Evolutionary conservation across 2,797 vertebrate genomes (phyloP).

Genomic region (Poeciliopsis gracilis): DNA sequence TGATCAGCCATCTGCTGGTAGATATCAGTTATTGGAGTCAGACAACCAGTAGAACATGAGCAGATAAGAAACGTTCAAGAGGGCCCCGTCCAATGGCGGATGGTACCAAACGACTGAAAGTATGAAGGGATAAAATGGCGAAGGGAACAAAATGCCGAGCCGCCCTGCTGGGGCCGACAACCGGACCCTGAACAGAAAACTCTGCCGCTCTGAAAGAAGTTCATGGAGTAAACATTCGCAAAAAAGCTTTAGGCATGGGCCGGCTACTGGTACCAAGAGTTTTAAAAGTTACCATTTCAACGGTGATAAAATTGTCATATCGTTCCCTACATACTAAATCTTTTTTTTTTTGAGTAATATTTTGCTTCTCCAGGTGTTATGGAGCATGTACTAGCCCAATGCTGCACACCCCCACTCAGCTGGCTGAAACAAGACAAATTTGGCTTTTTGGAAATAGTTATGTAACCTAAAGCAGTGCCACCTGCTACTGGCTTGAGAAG

Average conservation of each 20-base stretch:
- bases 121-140: not conserved
- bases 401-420: not conserved
- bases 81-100: not conserved
- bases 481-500: not conserved
- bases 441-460: not conserved
- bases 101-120: not conserved
- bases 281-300: not conserved
- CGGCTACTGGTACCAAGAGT: not conserved
- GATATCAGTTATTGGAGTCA: not conserved
- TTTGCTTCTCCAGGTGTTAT: not conserved
- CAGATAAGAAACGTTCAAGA: not conserved
- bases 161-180: conserved; percentile 14
- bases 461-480: not conserved
- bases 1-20: not conserved
- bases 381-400: not conserved
- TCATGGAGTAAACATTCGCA: conserved; percentile 26
- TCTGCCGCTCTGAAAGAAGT: conserved; percentile 18
- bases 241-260: conserved; percentile 10
- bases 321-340: not conserved
- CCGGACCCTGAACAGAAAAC: conserved; percentile 42
- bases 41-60: not conserved
- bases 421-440: not conserved
- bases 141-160: not conserved
- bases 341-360: not conserved
- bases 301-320: not conserved